Evolutionary conservation across 2,888 invertebrate species (phyloP).

Genomic region (Dryomyza anilis): DNA sequence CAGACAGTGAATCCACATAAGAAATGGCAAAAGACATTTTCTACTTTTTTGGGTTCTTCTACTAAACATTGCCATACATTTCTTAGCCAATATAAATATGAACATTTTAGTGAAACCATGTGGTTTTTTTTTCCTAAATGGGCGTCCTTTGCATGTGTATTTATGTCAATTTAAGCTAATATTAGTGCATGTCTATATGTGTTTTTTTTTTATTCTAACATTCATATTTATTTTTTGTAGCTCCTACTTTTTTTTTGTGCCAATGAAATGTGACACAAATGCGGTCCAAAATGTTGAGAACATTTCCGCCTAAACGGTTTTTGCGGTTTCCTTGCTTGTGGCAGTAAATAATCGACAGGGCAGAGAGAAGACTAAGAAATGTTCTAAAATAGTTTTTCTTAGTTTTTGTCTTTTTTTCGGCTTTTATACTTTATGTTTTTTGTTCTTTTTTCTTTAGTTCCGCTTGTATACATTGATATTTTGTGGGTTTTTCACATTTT

Average conservation of each 20-base stretch:
- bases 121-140: not conserved
- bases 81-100: not conserved
- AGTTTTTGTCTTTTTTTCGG: not conserved
- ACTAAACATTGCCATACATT: too few species aligned
- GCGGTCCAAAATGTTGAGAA: not conserved
- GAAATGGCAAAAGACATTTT: too few species aligned
- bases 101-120: not conserved
- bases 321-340: not conserved
- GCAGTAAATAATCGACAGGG: not conserved
- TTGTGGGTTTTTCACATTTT: not conserved
- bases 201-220: not conserved
- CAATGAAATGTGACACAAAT: conserved; percentile 7
- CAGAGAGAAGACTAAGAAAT: not conserved
- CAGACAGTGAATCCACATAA: too few species aligned
- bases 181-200: not conserved
- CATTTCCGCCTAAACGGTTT: conserved; percentile 13
- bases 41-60: too few species aligned
- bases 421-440: not conserved
- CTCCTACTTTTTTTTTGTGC: not conserved
- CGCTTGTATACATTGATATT: too few species aligned
- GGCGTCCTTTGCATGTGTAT: not conserved
- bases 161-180: not conserved
- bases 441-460: not conserved
- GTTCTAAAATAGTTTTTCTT: not conserved
- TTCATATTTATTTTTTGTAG: too few species aligned